Base-by-base conservation (phyloP, 2,113 vertebrate species). In the Madoqua kirkii region DNA sequence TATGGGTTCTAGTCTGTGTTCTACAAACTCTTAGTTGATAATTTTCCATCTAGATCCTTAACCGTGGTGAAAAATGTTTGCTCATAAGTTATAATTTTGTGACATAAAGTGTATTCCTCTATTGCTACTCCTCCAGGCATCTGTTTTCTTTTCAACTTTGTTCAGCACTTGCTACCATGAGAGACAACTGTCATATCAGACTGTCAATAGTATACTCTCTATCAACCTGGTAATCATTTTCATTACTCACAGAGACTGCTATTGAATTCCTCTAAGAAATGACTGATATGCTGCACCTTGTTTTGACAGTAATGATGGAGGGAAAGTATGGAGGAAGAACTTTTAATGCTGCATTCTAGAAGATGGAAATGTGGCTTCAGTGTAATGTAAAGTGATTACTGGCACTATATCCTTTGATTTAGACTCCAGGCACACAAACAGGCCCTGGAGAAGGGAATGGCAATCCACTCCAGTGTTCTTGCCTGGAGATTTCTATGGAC, bases 201-300 rank as follows among this genome's bases (percentile, higher is more conserved):
- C n/a, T 57, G 54, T 84, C 95, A 87, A 14, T 48, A 87, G 87
- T 52, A 87, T 76, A 93, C 89, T 85, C 76, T 29, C 54, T 60
- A 90, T 85, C 96, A 85, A 84, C 40, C 92, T 55, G 12, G 76
- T 87, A 29, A 93, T 97, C 60, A 62, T 88, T 97, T 96, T 48
- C 93, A 94, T 96, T 86, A 79, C 57, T 96, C 76, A 96, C 29
- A 62, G 96, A 93, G 74, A 78, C 84, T 62, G 54, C 87, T 96
- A n/a, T 45, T 92, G 55, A 93, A 54, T 89, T 93, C 54, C 54
- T 87, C 54, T 27, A 54, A 82, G 87, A 64, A 83, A 54, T 96
- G 93, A 98, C 12, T 83, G 96, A 95, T 93, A 81, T 0, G n/a
- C 33, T 95, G 59, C 50, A 43, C 92, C 92, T 55, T 93, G 64